Evolutionary conservation across 1,140 invertebrate species (phyloP).

Genomic region (Bicyclus anynana): DNA sequence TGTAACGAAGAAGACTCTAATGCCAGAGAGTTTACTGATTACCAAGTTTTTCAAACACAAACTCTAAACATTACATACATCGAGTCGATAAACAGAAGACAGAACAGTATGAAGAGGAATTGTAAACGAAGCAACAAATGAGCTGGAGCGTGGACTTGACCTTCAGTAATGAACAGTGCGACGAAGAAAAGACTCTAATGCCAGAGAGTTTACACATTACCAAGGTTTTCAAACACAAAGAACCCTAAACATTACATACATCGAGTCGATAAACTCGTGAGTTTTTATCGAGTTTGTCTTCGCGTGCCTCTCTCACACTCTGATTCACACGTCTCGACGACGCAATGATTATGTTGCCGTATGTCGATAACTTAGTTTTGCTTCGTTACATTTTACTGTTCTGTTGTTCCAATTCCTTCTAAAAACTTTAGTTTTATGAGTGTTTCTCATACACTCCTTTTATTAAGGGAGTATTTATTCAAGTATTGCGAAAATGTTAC

Average conservation of each 20-base stretch:
- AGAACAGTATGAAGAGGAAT: no score
- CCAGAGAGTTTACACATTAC: not conserved
- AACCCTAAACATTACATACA: slow-evolving; percentile 2
- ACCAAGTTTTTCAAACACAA: not conserved
- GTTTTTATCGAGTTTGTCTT: slow-evolving; percentile 17
- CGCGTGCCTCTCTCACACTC: slow-evolving; percentile 48
- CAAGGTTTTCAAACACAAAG: not conserved
- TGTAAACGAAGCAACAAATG: no score
- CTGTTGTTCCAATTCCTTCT: not conserved
- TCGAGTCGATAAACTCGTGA: slow-evolving; percentile 11
- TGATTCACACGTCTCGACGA: slow-evolving; percentile 53
- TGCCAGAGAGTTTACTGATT: not conserved
- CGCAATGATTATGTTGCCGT: slow-evolving; percentile 32
- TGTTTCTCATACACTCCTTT: not conserved
- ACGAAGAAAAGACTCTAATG: no score
- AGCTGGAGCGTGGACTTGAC: no score
- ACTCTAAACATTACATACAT: slow-evolving; percentile 1
- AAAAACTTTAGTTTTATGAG: not conserved
- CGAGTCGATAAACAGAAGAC: no score
- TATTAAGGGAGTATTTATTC: no score
- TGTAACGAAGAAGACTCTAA: no score
- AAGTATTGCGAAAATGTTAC: not conserved
- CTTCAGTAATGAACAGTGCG: no score
- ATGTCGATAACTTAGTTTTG: slow-evolving; percentile 13
- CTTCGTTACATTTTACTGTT: not conserved